A percentile compares a stretch with the other conserved stretches of the same genome.
phyloP scores from a whole-genome alignment of 2,888 invertebrate genomes.

The Epinotia bilunana region DNA sequence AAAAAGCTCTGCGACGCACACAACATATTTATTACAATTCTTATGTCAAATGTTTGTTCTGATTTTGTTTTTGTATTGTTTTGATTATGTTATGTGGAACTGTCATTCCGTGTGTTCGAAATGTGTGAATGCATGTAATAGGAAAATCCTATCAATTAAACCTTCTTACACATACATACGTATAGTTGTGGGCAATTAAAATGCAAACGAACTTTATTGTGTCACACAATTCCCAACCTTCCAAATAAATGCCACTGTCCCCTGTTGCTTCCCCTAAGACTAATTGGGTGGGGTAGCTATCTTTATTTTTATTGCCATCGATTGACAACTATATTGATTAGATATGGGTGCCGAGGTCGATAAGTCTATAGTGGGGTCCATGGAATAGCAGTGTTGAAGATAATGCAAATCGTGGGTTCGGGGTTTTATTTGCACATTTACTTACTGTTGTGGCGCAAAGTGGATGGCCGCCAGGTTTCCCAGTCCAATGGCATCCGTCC shows the following conservation, averaged over 20 bases:
- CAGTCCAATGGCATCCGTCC: too few species aligned
- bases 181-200: neutral
- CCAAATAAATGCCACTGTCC: constrained; percentile 31
- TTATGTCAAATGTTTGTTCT: too few species aligned
- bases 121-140: too few species aligned
- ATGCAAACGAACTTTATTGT: constrained; percentile 4
- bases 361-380: neutral
- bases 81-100: too few species aligned
- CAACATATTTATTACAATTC: too few species aligned
- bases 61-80: too few species aligned
- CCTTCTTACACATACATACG: too few species aligned
- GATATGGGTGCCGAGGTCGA: constrained; percentile 20
- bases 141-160: too few species aligned
- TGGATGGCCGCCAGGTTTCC: too few species aligned
- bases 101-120: too few species aligned
- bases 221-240: neutral
- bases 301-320: constrained; percentile 43
- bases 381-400: neutral
- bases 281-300: constrained; percentile 43
- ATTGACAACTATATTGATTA: constrained; percentile 44
- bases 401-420: neutral
- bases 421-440: neutral
- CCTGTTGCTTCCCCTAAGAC: constrained; percentile 34
- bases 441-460: too few species aligned
- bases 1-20: too few species aligned